Conservation (phyloP, 2,888 invertebrate genomes). For the Gryllus longicercus region DNA sequence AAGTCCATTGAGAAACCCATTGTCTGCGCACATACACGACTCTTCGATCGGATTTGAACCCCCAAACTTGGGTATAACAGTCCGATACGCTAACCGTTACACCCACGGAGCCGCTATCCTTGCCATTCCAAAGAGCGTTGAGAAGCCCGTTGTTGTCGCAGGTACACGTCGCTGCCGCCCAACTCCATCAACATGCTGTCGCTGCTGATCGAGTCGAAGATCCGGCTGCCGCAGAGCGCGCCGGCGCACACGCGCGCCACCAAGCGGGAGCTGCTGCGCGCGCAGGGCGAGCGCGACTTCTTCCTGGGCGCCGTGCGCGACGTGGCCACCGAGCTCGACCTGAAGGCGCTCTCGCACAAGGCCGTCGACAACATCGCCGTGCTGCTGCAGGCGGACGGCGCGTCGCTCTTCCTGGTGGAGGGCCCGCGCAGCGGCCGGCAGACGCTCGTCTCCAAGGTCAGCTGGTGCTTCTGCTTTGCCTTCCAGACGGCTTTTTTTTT, state of each 20-base stretch:
- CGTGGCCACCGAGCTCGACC: conserved; percentile 53
- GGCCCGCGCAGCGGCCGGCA: conserved; percentile 47
- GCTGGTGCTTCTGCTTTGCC: too few species aligned
- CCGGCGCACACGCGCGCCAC: conserved; percentile 49
- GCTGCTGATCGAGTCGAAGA: conserved; percentile 52
- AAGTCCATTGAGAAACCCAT: too few species aligned
- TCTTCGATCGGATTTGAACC: too few species aligned
- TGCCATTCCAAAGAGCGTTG: too few species aligned
- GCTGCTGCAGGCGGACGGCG: conserved; percentile 50
- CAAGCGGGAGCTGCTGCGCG: conserved; percentile 45
- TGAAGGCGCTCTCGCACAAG: conserved; percentile 50
- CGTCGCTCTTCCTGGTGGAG: conserved; percentile 52
- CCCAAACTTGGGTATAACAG: too few species aligned
- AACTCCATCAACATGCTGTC: conserved; percentile 52
- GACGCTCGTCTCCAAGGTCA: conserved; percentile 49
- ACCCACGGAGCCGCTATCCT: too few species aligned
- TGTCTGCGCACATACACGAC: too few species aligned
- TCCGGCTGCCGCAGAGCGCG: conserved; percentile 49
- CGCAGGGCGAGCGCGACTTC: conserved; percentile 50
- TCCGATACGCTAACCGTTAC: too few species aligned
- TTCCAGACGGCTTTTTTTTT: too few species aligned
- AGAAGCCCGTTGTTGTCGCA: conserved; percentile 11
- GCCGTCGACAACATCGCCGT: conserved; percentile 52
- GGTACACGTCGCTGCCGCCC: conserved; percentile 52
- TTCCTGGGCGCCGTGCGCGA: conserved; percentile 54